Evolutionary conservation across 1,140 invertebrate species (phyloP).

Genomic region (Brachystomella parvula): DNA sequence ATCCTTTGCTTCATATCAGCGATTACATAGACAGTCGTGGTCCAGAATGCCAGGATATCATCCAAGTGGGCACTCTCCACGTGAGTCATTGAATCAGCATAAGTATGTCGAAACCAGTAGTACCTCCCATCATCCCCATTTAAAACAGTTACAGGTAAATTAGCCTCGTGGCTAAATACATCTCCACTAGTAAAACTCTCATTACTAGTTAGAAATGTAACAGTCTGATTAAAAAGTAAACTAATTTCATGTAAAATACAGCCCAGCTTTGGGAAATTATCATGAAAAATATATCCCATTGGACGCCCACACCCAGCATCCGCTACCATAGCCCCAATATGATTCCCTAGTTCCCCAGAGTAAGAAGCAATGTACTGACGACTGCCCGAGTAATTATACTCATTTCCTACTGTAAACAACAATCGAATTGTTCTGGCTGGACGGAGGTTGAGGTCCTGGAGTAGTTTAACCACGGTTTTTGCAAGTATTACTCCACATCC

Average conservation of each 20-base stretch:
- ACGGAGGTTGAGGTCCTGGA: constrained; percentile 44
- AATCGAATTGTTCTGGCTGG: constrained; percentile 46
- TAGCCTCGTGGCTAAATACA: constrained; percentile 9
- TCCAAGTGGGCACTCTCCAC: constrained; percentile 42
- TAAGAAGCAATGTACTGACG: constrained; percentile 42
- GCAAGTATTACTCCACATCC: constrained; percentile 46
- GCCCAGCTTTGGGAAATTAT: constrained; percentile 37
- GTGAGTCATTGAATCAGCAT: constrained; percentile 42
- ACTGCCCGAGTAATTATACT: constrained; percentile 44
- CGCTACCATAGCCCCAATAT: constrained; percentile 47
- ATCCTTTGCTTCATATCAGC: constrained; percentile 23
- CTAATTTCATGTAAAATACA: constrained; percentile 39
- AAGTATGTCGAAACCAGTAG: constrained; percentile 45
- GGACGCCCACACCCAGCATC: constrained; percentile 50
- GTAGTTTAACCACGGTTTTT: constrained; percentile 44
- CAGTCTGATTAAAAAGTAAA: constrained; percentile 44
- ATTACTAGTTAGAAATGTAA: not conserved
- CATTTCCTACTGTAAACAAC: constrained; percentile 51
- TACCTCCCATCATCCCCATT: constrained; percentile 43
- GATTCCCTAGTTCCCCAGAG: constrained; percentile 40
- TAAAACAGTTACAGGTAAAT: constrained; percentile 14
- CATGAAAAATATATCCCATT: constrained; percentile 39
- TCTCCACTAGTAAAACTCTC: constrained; percentile 14
- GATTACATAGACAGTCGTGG: constrained; percentile 55
- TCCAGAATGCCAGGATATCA: constrained; percentile 62